A percentile compares a stretch with the other conserved stretches of the same genome.
Evolutionary conservation across 2,113 vertebrate species (phyloP).

Genomic region (Neotragus pygmaeus): DNA sequence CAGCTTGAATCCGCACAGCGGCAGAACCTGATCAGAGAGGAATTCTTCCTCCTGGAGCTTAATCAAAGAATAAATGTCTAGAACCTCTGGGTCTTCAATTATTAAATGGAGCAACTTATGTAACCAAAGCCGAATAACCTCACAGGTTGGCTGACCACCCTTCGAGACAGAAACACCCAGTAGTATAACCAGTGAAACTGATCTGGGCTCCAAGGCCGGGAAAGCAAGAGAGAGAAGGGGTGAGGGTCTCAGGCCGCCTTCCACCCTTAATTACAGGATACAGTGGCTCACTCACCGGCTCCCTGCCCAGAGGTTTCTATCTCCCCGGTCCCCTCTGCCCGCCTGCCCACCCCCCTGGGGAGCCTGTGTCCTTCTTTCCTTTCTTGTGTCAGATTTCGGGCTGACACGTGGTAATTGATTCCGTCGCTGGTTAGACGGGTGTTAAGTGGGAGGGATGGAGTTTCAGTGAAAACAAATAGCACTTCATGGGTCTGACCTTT

Average conservation of each 20-base stretch:
- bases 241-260: not conserved
- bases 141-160: constrained; percentile 58
- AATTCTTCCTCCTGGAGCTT: constrained; percentile 58
- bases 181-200: not conserved
- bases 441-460: constrained; percentile 94
- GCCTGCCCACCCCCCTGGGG: constrained; percentile 46
- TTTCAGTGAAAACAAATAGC: constrained; percentile 99
- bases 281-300: constrained; percentile 60
- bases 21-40: constrained; percentile 53
- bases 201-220: not conserved
- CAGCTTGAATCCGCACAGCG: constrained; percentile 49
- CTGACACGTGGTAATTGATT: constrained; percentile 99
- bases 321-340: not conserved
- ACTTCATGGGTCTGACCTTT: constrained; percentile 87
- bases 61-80: constrained; percentile 50
- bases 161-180: constrained; percentile 47
- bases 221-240: not conserved
- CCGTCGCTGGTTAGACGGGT: constrained; percentile 89
- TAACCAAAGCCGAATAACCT: constrained; percentile 68
- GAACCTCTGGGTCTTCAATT: constrained; percentile 72
- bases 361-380: constrained; percentile 94
- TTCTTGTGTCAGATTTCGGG: constrained; percentile 89
- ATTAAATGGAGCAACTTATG: constrained; percentile 74
- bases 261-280: constrained; percentile 70
- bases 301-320: not conserved